Evolutionary conservation across 2,888 invertebrate genomes (phyloP), one percentile per base, ranked within the genome.

Genomic region (Pandemis heparana): DNA sequence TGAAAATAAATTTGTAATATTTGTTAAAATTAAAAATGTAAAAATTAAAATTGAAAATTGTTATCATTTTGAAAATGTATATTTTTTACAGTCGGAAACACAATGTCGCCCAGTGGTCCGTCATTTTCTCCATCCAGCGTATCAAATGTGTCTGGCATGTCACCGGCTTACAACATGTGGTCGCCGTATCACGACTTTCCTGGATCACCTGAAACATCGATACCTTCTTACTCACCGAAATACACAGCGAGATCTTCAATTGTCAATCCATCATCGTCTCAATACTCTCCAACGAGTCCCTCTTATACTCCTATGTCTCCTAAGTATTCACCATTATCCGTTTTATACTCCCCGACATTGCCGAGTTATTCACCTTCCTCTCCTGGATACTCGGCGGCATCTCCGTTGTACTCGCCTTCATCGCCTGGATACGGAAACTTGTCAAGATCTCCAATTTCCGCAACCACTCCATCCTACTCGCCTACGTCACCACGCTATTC

Each of bases 71-170:
- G 23, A 32, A 32, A 32, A 32, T 32, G 23, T 32, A 32, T 46
- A 46, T 86, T 96, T 59, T 76, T 90, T 90, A 9, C 85, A 95
- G 95, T 95, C 84, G 97, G 98, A 74, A 97, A 97, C 90, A 99
- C 98, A 74, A 99, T 99, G 98, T 99, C 99, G 0, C 99, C 99
- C 0, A 98, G 98, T 53, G 99, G 98, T 3, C 99, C 99, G 0
- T 98, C 98, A 70, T 99, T 99, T 94, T 99, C 99, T n/a, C 99
- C 99, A 2, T 98, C 98, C 0, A 98, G 98, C 3, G 97, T 98
- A 3, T 98, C 98, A 7, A 99, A 99, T 86, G 98, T 98, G 0
- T 98, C 98, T 12, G 99, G 99, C 5, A 96, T 98, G 92, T 97
- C 98, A 10, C 98, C 98, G 0, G 97, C 96, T 0, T 97, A 97